phyloP scores from a whole-genome alignment of 2,797 vertebrate genomes.

The Catharus ustulatus region DNA sequence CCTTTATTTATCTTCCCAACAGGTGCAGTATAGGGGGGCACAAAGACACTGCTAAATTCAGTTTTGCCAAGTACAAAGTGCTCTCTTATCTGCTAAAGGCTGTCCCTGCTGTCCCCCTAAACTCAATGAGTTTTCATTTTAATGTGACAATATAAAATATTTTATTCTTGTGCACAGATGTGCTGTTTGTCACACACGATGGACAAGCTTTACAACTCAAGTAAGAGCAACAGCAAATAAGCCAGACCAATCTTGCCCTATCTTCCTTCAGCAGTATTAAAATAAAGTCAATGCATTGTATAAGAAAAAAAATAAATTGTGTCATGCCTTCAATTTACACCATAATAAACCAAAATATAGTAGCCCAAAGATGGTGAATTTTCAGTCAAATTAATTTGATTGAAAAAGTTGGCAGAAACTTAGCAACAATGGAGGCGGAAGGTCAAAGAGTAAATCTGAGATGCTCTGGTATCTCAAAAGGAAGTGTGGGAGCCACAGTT shows the following conservation, averaged over 20 bases:
- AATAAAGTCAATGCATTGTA: not conserved
- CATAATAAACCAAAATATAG: not conserved
- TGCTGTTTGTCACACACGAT: not conserved
- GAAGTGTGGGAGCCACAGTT: conserved; percentile 35
- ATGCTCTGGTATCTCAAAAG: conserved; percentile 3
- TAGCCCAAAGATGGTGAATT: not conserved
- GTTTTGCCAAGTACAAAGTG: conserved; percentile 65
- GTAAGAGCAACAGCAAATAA: not conserved
- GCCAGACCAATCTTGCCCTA: not conserved
- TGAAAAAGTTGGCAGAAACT: not conserved
- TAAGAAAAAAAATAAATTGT: not conserved
- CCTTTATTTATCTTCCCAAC: conserved; percentile 82
- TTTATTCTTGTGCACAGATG: not conserved
- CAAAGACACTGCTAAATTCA: conserved; percentile 66
- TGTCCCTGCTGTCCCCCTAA: not conserved
- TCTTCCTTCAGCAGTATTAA: not conserved
- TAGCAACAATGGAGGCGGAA: not conserved
- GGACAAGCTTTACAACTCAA: not conserved
- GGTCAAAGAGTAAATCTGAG: conserved; percentile 33
- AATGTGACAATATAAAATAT: not conserved
- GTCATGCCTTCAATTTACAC: not conserved
- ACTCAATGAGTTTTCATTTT: not conserved
- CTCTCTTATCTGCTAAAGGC: not conserved
- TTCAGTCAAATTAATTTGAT: not conserved
- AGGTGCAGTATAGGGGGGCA: conserved; percentile 73